Base-by-base conservation (phyloP, 2,888 invertebrate genomes). In the Phlogophora meticulosa region DNA sequence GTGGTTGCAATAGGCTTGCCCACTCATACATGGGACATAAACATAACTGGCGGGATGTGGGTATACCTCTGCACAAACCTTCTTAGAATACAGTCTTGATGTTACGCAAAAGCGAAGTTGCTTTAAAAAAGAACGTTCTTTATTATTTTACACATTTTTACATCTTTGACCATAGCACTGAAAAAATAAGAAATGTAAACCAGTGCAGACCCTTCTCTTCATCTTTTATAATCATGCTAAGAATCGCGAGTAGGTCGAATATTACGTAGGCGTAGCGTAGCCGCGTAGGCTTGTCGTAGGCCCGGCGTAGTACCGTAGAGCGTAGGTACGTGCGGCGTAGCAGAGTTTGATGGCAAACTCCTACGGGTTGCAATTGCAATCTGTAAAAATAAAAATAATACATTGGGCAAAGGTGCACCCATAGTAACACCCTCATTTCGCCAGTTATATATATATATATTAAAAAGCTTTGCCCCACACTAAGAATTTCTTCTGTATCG, bases 321-420 rank as follows among this genome's bases (percentile, higher is more conserved):
- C 32, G 40, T 24, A 20, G 42, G 9, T 9, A 32, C 66, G 28
- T 68, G 69, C 49, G 45, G 15, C 67, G 72, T 67, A 71, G 67
- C 58, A 48, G 24, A 15, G 7, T 4, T n/a, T 28, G 28, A 28
- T 28, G 2, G 28, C 5, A 28, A 2, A 28, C 28, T 28, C 4
- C 28, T 28, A 28, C 28, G n/a, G n/a, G n/a, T n/a, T n/a, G n/a
- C n/a, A n/a, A n/a, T n/a, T n/a, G 28, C 28, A 28, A 28, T 28
- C 4, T 28, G 5, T 28, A n/a, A n/a, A n/a, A n/a, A n/a, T n/a
- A n/a, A n/a, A n/a, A n/a, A n/a, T n/a, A n/a, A n/a, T n/a, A n/a
- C n/a, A n/a, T n/a, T n/a, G n/a, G n/a, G n/a, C n/a, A n/a, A n/a
- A n/a, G n/a, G n/a, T n/a, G n/a, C n/a, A n/a, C n/a, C n/a, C n/a